Evolutionary conservation across 2,797 vertebrate genomes (phyloP).

Genomic region (Epinephelus malabaricus): DNA sequence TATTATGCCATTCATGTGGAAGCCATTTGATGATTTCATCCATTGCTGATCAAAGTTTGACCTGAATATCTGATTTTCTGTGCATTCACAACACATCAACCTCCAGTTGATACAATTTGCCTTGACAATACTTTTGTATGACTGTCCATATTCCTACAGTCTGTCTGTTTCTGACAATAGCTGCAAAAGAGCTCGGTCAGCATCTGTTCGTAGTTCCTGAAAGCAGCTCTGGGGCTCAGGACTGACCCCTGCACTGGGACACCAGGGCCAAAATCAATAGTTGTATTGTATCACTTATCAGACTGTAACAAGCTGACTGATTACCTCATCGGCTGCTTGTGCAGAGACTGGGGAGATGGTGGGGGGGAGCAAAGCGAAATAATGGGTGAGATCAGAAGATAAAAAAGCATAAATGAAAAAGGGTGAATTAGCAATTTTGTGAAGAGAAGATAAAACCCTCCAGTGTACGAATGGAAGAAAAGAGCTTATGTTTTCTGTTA

Average conservation of each 20-base stretch:
- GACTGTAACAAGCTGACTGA: conserved; percentile 61
- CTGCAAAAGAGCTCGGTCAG: conserved; percentile 55
- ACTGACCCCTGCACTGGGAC: conserved; percentile 57
- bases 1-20: conserved; percentile 5
- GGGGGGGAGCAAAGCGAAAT: conserved; percentile 7
- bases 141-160: conserved; percentile 8
- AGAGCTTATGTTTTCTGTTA: conserved; percentile 2
- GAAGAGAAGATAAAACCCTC: background rate
- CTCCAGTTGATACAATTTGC: conserved; percentile 18
- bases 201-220: conserved; percentile 55
- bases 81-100: conserved; percentile 19
- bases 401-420: conserved; percentile 24
- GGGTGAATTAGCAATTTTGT: conserved; percentile 3
- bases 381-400: conserved; percentile 16
- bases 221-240: conserved; percentile 35
- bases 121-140: conserved; percentile 3
- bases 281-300: conserved; percentile 66
- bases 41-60: conserved; percentile 33
- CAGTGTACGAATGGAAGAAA: background rate
- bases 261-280: conserved; percentile 71
- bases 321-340: conserved; percentile 55
- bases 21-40: conserved; percentile 23
- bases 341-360: conserved; percentile 7
- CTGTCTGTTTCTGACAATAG: conserved; percentile 30
- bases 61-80: conserved; percentile 22